phyloP scores from a whole-genome alignment of 2,797 vertebrate genomes.

The Pantherophis alleghaniensis region DNA sequence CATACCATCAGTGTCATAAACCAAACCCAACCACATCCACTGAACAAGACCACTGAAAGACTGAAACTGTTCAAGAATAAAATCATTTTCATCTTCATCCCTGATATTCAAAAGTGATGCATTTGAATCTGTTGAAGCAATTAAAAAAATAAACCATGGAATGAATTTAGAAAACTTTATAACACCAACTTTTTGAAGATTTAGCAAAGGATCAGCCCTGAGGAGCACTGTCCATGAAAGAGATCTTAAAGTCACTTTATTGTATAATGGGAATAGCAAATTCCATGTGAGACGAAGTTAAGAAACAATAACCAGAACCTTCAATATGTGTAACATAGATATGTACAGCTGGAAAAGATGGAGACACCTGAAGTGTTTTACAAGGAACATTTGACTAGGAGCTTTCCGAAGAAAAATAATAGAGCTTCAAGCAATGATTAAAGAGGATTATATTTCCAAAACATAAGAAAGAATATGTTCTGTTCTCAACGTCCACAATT shows the following conservation, averaged over 20 bases:
- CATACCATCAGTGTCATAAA: constrained; percentile 78
- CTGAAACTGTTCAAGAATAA: constrained; percentile 80
- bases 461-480: not conserved
- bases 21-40: constrained; percentile 88
- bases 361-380: not conserved
- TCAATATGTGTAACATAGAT: not conserved
- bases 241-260: not conserved
- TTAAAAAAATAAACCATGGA: constrained; percentile 20
- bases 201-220: not conserved
- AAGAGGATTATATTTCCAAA: not conserved
- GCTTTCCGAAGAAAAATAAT: not conserved
- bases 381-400: not conserved
- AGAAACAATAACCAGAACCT: not conserved
- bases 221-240: not conserved
- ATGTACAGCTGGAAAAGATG: not conserved
- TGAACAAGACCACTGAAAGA: constrained; percentile 79
- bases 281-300: not conserved
- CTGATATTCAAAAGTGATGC: constrained; percentile 84
- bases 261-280: not conserved
- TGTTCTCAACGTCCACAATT: not conserved
- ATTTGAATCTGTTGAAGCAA: constrained; percentile 73
- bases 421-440: not conserved
- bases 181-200: not conserved
- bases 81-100: constrained; percentile 85
- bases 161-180: constrained; percentile 8